Base-by-base conservation (phyloP, 1,140 invertebrate species). In the Sipha flava region DNA sequence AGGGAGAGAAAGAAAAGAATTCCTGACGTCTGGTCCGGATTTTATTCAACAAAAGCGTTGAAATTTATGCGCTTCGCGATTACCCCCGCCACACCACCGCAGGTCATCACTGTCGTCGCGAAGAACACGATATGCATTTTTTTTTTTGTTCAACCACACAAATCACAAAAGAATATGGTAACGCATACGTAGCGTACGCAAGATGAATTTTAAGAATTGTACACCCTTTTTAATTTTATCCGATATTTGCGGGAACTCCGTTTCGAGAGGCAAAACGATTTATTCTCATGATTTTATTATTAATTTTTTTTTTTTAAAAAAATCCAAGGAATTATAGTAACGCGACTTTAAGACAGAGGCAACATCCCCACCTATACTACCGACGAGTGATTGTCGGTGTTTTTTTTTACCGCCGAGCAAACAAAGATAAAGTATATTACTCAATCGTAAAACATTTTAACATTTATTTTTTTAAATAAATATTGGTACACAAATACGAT, bases 41-140 rank as follows among this genome's bases (percentile, higher is more conserved):
- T 59, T 77, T 77, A 77, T 75, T 75, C 73, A n/a, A 59, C 73
- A 77, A 77, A 77, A 77, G 73, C 73, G 52, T 77, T 77, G 73
- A 77, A 77, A 77, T 77, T 77, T 77, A 77, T 77, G 73, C 52
- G 73, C 34, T 77, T 77, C 72, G 73, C 73, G 47, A 77, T 77
- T 77, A 77, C 70, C 47, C 49, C 23, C 3, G 26, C 70, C 70
- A 18, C 34, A n/a, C 26, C 29, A 10, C 6, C 12, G 3, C 54
- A n/a, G n/a, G n/a, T n/a, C n/a, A n/a, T 49, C 23, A 9, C 64
- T 16, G 23, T n/a, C 37, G 23, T 1, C 43, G 37, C 47, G 29
- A 54, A 54, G 49, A 73, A 52, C 37, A 73, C 70, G 31, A 43
- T 37, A 40, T 47, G 73, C 73, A 77, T 77, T 77, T 77, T 59